A percentile compares a stretch with the other conserved stretches of the same genome.
Evolutionary conservation across 2,113 vertebrate genomes (phyloP).

Genomic region (Pan paniscus): DNA sequence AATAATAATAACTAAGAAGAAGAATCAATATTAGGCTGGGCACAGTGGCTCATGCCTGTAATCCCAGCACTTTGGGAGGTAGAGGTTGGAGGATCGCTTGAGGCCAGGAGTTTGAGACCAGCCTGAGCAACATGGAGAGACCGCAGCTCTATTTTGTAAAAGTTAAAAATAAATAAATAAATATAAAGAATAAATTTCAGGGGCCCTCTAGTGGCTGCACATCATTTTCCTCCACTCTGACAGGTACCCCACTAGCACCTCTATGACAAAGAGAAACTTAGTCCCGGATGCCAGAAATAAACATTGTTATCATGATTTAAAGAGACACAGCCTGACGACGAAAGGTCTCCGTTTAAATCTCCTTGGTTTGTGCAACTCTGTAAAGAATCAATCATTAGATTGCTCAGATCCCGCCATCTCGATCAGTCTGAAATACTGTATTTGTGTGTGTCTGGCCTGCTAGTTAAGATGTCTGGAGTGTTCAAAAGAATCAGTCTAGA

Average conservation of each 20-base stretch:
- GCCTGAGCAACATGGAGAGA: too few species aligned
- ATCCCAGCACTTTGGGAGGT: too few species aligned
- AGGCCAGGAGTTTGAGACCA: too few species aligned
- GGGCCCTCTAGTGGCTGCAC: neutral
- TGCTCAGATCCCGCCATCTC: neutral
- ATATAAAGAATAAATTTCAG: neutral
- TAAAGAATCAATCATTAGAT: neutral
- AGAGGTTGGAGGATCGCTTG: too few species aligned
- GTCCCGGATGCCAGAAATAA: neutral
- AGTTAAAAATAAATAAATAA: too few species aligned
- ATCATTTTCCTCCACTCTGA: neutral
- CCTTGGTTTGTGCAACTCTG: neutral
- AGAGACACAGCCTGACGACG: neutral
- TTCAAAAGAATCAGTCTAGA: neutral
- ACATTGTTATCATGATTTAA: neutral
- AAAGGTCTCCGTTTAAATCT: neutral
- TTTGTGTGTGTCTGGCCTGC: neutral
- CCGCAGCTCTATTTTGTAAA: too few species aligned
- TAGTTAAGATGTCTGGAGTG: neutral
- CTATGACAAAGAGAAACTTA: neutral
- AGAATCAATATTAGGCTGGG: too few species aligned
- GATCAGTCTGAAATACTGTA: neutral
- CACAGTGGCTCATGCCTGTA: too few species aligned
- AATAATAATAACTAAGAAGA: neutral
- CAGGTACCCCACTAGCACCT: neutral